phyloP scores from a whole-genome alignment of 2,113 vertebrate genomes.

The Canis aureus region DNA sequence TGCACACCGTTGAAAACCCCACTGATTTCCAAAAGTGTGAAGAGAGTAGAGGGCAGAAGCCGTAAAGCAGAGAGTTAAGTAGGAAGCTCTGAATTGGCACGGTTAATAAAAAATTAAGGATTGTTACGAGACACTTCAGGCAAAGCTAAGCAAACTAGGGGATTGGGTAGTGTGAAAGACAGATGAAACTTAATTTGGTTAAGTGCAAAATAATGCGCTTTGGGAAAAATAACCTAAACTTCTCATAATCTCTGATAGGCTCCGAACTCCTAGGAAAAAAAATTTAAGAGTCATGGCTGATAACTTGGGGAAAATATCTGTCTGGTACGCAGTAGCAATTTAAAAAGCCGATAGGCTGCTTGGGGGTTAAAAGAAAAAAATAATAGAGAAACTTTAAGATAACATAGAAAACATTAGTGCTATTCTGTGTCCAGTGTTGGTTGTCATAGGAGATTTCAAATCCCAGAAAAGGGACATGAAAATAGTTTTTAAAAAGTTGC shows the following conservation, averaged over 20 bases:
- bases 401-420: constrained; percentile 75
- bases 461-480: constrained; percentile 66
- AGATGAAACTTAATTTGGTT: constrained; percentile 82
- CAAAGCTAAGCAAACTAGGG: constrained; percentile 69
- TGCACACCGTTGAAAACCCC: neutral
- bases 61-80: constrained; percentile 40
- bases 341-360: constrained; percentile 75
- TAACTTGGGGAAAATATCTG: constrained; percentile 77
- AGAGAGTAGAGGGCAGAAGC: neutral
- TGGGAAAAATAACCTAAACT: constrained; percentile 77
- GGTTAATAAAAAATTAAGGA: constrained; percentile 82
- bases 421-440: constrained; percentile 73
- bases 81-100: constrained; percentile 35
- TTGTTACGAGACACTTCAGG: constrained; percentile 71
- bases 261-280: constrained; percentile 68
- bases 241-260: constrained; percentile 80
- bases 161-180: constrained; percentile 30
- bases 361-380: constrained; percentile 52
- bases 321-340: constrained; percentile 63
- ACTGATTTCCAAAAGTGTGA: neutral
- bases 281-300: constrained; percentile 74
- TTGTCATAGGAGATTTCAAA: constrained; percentile 63
- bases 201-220: constrained; percentile 75
- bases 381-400: constrained; percentile 71
- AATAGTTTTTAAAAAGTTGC: constrained; percentile 61